Base-by-base conservation (phyloP, 2,888 invertebrate species). In the Eulithis testata region DNA sequence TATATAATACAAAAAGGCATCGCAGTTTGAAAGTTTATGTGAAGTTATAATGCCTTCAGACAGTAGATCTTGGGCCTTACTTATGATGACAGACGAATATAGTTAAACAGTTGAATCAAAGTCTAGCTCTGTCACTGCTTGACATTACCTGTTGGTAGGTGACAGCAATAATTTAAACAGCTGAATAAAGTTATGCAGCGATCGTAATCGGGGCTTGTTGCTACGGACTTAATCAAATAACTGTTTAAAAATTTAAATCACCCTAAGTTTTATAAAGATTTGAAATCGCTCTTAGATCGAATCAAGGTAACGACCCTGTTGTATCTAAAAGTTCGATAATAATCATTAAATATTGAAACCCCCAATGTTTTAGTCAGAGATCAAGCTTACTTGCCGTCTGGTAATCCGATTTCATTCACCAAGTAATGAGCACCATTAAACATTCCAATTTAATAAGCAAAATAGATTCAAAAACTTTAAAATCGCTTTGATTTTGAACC, bases 391-490 rank as follows among this genome's bases (percentile, higher is more conserved):
- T 81, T 82, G 81, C 84, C 80, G 81, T 80, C 83, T 80, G 74
- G 81, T 87, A 88, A 89, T 89, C 87, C 83, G 86, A 89, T 89
- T 90, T 85, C 86, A 88, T 89, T 89, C 83, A 81, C 83, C 82
- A 81, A 87, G 82, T 90, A 90, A 90, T 89, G 87, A 90, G 85
- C 82, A 82, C 82, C 87, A 89, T 89, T 89, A 90, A 89, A 85
- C 78, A 81, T 78, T 75, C 69, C 66, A 67, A 69, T 67, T 63
- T 66, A 66, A 65, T 68, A 73, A 79, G 77, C 58, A 56, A 76
- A 36, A 71, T 44, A 77, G 78, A 70, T 65, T 60, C n/a, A 68
- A 54, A 53, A 54, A 21, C 3, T 1, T 31, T 31, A 37, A 11
- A 52, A 52, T 1, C 5, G 55, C 66, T 56, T 11, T 0, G 73